A percentile compares a stretch with the other conserved stretches of the same genome.
Conservation (phyloP, 2,797 vertebrate species). For the Erethizon dorsatum region DNA sequence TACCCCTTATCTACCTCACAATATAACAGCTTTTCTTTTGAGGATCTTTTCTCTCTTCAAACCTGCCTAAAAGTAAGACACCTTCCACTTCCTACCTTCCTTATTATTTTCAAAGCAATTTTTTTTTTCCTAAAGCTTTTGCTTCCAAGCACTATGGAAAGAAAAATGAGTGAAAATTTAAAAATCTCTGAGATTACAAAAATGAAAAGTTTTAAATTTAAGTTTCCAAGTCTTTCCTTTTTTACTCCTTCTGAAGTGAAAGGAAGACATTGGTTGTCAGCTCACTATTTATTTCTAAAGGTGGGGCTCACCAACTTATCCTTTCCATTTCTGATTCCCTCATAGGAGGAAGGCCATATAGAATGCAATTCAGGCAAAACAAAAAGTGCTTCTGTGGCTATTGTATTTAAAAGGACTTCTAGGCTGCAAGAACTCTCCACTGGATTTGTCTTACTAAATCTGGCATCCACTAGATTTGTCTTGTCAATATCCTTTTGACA, state of each 20-base stretch:
- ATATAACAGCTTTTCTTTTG: neutral
- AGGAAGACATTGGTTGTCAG: neutral
- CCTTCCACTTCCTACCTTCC: neutral
- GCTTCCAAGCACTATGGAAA: conserved; percentile 25
- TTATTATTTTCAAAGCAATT: neutral
- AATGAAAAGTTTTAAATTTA: neutral
- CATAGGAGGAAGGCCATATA: neutral
- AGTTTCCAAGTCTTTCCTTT: neutral
- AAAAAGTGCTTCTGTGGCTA: neutral
- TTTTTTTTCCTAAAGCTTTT: neutral
- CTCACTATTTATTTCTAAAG: neutral
- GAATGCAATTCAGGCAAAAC: neutral
- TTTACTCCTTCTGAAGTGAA: neutral
- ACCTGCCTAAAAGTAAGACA: neutral
- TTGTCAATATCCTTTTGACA: neutral
- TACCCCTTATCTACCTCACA: neutral
- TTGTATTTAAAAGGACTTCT: neutral
- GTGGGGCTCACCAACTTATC: neutral
- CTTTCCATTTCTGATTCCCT: neutral
- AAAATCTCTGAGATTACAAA: conserved; percentile 1
- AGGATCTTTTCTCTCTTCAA: neutral
- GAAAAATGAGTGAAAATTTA: conserved; percentile 26
- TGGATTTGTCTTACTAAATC: neutral
- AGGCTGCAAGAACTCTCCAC: neutral
- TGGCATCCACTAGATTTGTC: neutral